Evolutionary conservation across 2,888 invertebrate species (phyloP).

Genomic region (Tolmerus cingulatus): DNA sequence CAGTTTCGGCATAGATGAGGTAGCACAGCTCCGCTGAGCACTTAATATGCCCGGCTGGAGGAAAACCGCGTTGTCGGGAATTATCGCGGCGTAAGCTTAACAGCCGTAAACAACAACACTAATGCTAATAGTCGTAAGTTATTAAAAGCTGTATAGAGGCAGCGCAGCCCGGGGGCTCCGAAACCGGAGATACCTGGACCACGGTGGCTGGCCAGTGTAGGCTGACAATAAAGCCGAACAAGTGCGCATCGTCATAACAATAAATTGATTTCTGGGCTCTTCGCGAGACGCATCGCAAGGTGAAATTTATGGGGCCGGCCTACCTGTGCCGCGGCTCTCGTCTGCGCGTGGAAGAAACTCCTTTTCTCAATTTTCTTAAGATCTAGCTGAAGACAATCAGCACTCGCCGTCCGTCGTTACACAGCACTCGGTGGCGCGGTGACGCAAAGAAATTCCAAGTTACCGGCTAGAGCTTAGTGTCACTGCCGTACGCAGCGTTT

Average conservation of each 20-base stretch:
- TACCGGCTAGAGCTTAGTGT: conserved; percentile 10
- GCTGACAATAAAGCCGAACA: conserved; percentile 48
- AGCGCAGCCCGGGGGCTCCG: neutral
- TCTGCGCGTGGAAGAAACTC: neutral
- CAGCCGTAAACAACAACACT: conserved; percentile 32
- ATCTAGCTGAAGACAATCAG: neutral
- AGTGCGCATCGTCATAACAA: conserved; percentile 46
- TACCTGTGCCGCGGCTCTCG: neutral
- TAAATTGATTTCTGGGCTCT: conserved; percentile 45
- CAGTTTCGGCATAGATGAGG: conserved; percentile 18
- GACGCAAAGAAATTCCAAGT: conserved; percentile 3
- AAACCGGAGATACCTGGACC: neutral
- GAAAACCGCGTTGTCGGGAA: conserved; percentile 1
- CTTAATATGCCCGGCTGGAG: neutral
- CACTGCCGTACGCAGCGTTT: neutral
- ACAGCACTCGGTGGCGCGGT: neutral
- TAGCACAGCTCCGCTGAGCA: conserved; percentile 12
- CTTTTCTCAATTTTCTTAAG: neutral
- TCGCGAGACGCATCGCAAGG: conserved; percentile 23
- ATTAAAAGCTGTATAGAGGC: conserved; percentile 35
- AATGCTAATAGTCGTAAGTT: conserved; percentile 38
- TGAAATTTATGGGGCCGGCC: conserved; percentile 40
- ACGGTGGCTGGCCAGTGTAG: conserved; percentile 17
- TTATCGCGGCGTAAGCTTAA: conserved; percentile 35
- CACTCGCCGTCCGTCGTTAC: neutral